These are phyloP conservation scores for Catalaphyllia jardinei DNA, from an alignment of 64 coral and sea anemone species.

Conservation along the genomic window DNA sequence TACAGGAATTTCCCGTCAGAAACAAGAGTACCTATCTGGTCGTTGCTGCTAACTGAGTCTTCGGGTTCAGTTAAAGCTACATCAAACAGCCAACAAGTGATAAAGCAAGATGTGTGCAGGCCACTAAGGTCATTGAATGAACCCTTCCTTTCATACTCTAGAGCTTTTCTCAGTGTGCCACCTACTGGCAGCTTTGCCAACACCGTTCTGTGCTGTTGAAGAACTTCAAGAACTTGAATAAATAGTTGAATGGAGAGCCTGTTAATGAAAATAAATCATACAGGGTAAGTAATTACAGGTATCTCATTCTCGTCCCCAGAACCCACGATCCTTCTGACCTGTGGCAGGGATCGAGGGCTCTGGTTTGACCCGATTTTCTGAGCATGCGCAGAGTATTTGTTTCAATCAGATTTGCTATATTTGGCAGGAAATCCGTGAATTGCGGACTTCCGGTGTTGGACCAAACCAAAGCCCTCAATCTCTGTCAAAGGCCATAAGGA, in stretches of 20 bases:
- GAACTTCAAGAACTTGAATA: constrained; percentile 51
- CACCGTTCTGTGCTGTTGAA: constrained; percentile 21
- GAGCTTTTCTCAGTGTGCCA: not conserved
- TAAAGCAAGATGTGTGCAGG: constrained; percentile 52
- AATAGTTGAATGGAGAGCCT: constrained; percentile 43
- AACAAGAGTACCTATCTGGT: constrained; percentile 47
- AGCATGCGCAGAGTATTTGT: too few relatives aligned
- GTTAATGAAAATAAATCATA: not conserved
- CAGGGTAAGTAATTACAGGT: too few relatives aligned
- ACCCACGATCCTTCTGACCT: too few relatives aligned
- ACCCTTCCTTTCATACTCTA: constrained; percentile 34
- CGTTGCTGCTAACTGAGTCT: not conserved
- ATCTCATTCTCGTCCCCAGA: too few relatives aligned
- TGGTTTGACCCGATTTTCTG: too few relatives aligned
- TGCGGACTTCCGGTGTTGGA: too few relatives aligned
- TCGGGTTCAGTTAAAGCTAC: constrained; percentile 6
- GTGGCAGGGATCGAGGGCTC: too few relatives aligned
- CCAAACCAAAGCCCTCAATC: too few relatives aligned
- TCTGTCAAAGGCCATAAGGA: too few relatives aligned
- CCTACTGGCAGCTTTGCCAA: constrained; percentile 31
- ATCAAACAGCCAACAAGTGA: constrained; percentile 35
- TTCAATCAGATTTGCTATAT: too few relatives aligned
- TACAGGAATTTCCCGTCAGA: constrained; percentile 79
- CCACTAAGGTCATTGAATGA: not conserved
- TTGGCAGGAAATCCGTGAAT: too few relatives aligned